Conservation (phyloP, 2,888 invertebrate genomes). For the Calameuta filiformis region DNA sequence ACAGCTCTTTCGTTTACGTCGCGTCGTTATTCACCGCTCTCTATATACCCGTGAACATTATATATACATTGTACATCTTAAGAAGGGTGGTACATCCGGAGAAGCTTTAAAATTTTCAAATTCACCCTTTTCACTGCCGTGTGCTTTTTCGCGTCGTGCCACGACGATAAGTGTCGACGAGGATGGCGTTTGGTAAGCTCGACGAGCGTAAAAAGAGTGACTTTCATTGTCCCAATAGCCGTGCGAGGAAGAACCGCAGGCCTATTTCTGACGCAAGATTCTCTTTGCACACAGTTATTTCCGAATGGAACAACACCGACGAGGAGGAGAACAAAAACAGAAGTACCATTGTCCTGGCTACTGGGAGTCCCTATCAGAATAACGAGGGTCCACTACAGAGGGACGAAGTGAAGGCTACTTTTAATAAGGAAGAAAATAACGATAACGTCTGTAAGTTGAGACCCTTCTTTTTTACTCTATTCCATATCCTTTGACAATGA, state of each 20-base stretch:
- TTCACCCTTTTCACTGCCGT: not conserved
- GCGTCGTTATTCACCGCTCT: not conserved
- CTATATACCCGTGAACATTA: not conserved
- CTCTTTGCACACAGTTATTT: constrained; percentile 47
- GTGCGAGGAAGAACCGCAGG: not conserved
- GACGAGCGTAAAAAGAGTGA: not conserved
- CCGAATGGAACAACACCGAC: constrained; percentile 74
- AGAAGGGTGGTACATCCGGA: not conserved
- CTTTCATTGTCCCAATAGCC: not conserved
- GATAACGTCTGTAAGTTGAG: constrained; percentile 58
- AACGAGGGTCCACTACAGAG: constrained; percentile 76
- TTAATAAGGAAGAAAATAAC: constrained; percentile 70
- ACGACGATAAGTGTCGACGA: not conserved
- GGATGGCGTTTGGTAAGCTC: not conserved
- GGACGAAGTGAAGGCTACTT: constrained; percentile 75
- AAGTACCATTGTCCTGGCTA: constrained; percentile 60
- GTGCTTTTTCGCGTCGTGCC: not conserved
- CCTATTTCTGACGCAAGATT: constrained; percentile 11
- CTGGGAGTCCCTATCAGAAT: constrained; percentile 67
- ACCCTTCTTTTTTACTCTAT: constrained; percentile 22
- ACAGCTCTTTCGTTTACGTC: not conserved
- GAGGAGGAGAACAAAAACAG: constrained; percentile 68
- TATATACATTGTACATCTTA: not conserved
- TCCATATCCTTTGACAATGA: not conserved
- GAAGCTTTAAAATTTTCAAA: not conserved